Evolutionary conservation across 2,113 vertebrate genomes (phyloP), one percentile per base, ranked within the genome.

Genomic region (Gasterosteus nipponicus): DNA sequence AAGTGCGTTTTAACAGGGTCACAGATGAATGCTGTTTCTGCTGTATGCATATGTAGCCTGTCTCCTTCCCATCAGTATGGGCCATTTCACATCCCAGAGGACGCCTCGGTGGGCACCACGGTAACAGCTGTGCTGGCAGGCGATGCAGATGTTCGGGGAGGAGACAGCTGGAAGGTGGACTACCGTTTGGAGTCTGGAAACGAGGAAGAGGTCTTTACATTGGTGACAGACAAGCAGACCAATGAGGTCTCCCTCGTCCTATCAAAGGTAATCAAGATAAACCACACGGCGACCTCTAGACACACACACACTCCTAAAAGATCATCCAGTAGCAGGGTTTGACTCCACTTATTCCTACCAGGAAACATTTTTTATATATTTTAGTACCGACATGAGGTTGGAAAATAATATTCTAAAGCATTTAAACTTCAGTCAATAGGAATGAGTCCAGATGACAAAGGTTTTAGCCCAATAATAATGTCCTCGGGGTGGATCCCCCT

Each of bases 121-220:
- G 77, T 94, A 16, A 80, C 90, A 51, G 61, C 86, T 8, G 70
- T 87, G 61, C 80, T 88, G 47, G 92, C 90, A 2, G 87, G 91
- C 65, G 93, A 93, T 79, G 93, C 88, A 49, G 94, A 95, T 76
- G 88, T 92, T 63, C 80, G 90, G n/a, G 89, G 92, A n/a, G 92
- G 93, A 56, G 93, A 93, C 90, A 94, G 92, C 90, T 94, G 94
- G 94, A 82, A 93, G 89, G 87, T 92, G 60, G 75, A 87, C 77
- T 94, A 95, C 79, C 77, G 64, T 76, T 81, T 95, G 56, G 89
- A 94, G 76, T 94, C 94, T 46, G 93, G 94, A 35, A 95, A 95
- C 14, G 91, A 93, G 75, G 93, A 93, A 58, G 88, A 90, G 61
- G 89, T 80, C 75, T 94, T 94, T 33, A 63, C 56, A 18, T 80